Conservation (phyloP, 2,113 vertebrate species). For the Tautogolabrus adspersus region DNA sequence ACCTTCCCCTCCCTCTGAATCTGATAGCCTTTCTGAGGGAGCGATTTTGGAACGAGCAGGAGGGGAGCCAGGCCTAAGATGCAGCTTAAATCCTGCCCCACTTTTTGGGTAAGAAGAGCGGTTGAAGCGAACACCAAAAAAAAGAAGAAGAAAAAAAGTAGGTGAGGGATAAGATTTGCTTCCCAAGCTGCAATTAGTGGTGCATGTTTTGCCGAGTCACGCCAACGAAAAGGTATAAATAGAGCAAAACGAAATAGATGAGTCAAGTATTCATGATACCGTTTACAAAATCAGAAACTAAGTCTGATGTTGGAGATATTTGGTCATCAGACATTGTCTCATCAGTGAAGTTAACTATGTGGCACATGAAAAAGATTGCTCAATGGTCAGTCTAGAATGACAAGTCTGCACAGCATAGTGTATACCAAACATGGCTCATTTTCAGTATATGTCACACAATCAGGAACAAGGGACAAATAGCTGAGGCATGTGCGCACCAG, state of each 20-base stretch:
- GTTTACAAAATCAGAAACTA: not conserved
- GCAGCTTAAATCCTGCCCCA: slow-evolving; percentile 56
- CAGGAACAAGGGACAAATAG: not conserved
- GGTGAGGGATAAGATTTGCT: slow-evolving; percentile 13
- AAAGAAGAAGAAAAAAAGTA: not conserved
- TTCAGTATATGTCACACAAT: not conserved
- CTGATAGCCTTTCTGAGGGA: slow-evolving; percentile 61
- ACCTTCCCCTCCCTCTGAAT: slow-evolving; percentile 71
- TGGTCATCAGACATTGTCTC: not conserved
- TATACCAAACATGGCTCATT: slow-evolving; percentile 17
- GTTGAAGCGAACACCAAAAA: not conserved
- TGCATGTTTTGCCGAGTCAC: slow-evolving; percentile 4
- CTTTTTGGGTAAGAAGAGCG: slow-evolving; percentile 12
- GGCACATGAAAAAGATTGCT: not conserved
- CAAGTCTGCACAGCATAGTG: not conserved
- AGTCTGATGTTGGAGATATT: not conserved
- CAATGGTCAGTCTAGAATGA: slow-evolving; percentile 13
- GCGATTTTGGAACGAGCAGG: slow-evolving; percentile 20
- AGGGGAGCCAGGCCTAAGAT: slow-evolving; percentile 20
- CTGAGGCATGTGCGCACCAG: not conserved
- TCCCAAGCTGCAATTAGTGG: slow-evolving; percentile 14
- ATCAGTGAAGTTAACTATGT: not conserved
- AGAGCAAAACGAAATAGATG: not conserved
- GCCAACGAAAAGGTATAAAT: not conserved
- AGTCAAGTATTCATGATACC: not conserved